A percentile compares a stretch with the other conserved stretches of the same genome.
phyloP scores from a whole-genome alignment of 2,888 invertebrate species.

The Pterobdella sp. region DNA sequence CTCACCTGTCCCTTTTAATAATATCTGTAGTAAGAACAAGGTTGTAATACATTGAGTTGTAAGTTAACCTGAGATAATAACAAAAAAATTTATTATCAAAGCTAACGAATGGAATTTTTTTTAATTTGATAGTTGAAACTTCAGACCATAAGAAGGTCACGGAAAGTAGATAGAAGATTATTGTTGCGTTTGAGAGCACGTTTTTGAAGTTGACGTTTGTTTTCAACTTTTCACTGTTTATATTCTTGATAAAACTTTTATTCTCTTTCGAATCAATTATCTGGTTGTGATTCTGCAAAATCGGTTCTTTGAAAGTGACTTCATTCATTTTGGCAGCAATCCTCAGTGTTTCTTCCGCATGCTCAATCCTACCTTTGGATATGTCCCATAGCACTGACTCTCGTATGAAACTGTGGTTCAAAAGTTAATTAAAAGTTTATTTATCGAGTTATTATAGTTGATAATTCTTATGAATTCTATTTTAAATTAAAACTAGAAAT shows the following conservation, averaged over 20 bases:
- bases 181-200: no score
- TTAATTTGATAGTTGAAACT: no score
- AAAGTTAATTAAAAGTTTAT: no score
- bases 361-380: not conserved
- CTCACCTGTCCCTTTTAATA: not conserved
- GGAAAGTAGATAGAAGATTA: no score
- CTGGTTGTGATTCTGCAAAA: not conserved
- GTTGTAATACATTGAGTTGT: not conserved
- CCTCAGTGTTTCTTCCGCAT: conserved; percentile 6
- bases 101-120: no score
- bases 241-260: no score
- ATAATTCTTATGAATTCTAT: no score
- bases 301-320: conserved; percentile 9
- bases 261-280: not conserved
- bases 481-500: not conserved
- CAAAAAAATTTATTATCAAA: no score
- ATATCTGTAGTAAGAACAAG: not conserved
- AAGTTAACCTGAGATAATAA: not conserved
- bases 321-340: conserved; percentile 1
- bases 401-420: not conserved
- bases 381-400: conserved; percentile 4
- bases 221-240: no score
- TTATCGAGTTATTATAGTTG: no score
- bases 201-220: no score
- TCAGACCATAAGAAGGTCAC: no score